Conservation (phyloP, 1,140 invertebrate genomes). For the Drosophila murphyi region DNA sequence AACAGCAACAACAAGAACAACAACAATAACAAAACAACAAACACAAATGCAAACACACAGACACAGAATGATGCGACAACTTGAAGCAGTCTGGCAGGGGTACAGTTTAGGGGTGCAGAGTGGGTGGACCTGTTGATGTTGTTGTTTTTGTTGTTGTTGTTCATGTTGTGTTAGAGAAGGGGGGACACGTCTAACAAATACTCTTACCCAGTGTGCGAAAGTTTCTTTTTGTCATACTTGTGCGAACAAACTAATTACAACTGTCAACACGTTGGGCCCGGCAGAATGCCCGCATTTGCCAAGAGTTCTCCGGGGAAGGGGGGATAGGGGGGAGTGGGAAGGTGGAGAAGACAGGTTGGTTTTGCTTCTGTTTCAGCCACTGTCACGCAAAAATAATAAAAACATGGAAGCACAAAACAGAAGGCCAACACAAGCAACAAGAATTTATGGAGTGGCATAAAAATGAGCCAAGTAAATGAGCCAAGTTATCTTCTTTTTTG, state of each 20-base stretch:
- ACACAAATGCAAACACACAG: slow-evolving; percentile 31
- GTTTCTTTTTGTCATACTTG: slow-evolving; percentile 80
- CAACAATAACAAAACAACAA: background rate
- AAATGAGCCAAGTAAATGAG: slow-evolving; percentile 35
- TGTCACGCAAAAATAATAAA: slow-evolving; percentile 68
- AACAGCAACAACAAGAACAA: background rate
- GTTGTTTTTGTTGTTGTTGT: no score
- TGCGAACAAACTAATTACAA: slow-evolving; percentile 83
- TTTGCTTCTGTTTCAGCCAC: slow-evolving; percentile 36
- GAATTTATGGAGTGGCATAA: slow-evolving; percentile 51
- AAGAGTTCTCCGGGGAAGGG: background rate
- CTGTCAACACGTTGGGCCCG: slow-evolving; percentile 73
- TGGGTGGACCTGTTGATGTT: no score
- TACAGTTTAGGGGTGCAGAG: background rate
- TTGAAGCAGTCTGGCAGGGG: slow-evolving; percentile 17
- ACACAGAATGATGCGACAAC: slow-evolving; percentile 46
- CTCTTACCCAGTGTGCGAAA: slow-evolving; percentile 52
- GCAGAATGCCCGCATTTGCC: background rate
- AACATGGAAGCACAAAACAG: slow-evolving; percentile 32
- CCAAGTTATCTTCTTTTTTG: background rate
- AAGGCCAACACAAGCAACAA: slow-evolving; percentile 9
- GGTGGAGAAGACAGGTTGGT: slow-evolving; percentile 51
- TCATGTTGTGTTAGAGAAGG: background rate
- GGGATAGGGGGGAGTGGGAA: no score
- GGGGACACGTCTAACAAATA: slow-evolving; percentile 20